These are phyloP conservation scores for Acanthoscelides obtectus DNA, from an alignment of 2,888 invertebrate genomes.

Conservation along the genomic window DNA sequence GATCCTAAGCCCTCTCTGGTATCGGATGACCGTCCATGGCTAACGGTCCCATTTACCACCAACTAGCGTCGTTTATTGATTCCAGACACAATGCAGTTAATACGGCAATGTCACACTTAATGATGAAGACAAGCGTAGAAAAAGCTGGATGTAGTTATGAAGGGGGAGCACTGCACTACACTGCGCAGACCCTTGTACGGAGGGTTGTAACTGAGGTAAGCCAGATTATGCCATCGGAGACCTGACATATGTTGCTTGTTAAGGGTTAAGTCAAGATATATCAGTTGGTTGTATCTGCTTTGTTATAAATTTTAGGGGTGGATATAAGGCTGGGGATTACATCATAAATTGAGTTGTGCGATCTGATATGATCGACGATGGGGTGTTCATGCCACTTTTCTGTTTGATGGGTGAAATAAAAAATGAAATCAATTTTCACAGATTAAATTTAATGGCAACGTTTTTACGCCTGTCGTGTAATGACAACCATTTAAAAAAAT, in stretches of 20 bases:
- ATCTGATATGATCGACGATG: neutral
- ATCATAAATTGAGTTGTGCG: neutral
- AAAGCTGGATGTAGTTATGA: slow-evolving; percentile 8
- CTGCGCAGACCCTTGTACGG: slow-evolving; percentile 13
- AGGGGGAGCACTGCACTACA: neutral
- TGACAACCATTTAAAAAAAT: no score
- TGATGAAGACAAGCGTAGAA: slow-evolving; percentile 38
- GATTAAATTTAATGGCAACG: no score
- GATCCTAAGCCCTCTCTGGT: neutral
- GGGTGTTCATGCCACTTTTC: neutral
- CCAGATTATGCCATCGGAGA: slow-evolving; percentile 34
- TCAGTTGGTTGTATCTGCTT: slow-evolving; percentile 23
- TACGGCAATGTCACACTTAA: slow-evolving; percentile 45
- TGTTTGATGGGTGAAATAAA: neutral
- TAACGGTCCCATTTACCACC: slow-evolving; percentile 1
- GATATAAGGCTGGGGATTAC: neutral
- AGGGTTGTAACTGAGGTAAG: slow-evolving; percentile 27
- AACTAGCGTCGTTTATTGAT: slow-evolving; percentile 35
- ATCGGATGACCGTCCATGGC: neutral
- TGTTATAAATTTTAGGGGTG: slow-evolving; percentile 4
- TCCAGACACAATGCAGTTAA: slow-evolving; percentile 43
- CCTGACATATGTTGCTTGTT: slow-evolving; percentile 34
- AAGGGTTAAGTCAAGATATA: slow-evolving; percentile 33
- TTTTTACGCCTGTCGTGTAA: no score
- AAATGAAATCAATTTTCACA: no score